Evolutionary conservation across 2,888 invertebrate species (phyloP).

Genomic region (Erannis defoliaria): DNA sequence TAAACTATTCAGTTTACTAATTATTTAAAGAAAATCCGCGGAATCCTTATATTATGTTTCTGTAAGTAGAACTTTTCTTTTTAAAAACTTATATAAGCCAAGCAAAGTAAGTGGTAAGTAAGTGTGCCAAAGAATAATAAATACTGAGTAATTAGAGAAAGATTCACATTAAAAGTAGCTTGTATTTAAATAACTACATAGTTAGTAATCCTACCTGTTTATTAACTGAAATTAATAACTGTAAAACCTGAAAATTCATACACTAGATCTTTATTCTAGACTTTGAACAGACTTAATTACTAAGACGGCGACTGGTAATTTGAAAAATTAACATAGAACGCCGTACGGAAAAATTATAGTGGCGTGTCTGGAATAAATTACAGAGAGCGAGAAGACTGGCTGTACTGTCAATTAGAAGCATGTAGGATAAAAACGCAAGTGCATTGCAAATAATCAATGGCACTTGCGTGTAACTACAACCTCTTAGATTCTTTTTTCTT

Average conservation of each 20-base stretch:
- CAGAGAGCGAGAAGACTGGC: constrained; percentile 35
- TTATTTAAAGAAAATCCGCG: too few relatives aligned
- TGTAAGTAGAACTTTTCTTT: too few relatives aligned
- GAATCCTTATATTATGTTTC: too few relatives aligned
- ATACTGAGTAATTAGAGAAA: background rate
- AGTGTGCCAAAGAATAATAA: background rate
- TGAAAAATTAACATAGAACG: constrained; percentile 45
- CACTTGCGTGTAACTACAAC: background rate
- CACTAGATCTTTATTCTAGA: constrained; percentile 47
- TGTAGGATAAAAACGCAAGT: constrained; percentile 19
- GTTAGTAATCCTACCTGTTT: constrained; percentile 18
- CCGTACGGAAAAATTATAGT: constrained; percentile 41
- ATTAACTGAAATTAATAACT: constrained; percentile 36
- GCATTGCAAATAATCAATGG: constrained; percentile 18
- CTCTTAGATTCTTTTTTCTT: background rate
- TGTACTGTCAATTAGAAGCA: constrained; percentile 19
- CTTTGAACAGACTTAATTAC: constrained; percentile 44
- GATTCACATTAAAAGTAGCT: constrained; percentile 16
- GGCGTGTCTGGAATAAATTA: constrained; percentile 43
- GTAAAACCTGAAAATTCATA: constrained; percentile 39
- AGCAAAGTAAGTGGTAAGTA: background rate
- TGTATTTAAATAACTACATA: constrained; percentile 13
- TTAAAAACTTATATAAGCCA: too few relatives aligned
- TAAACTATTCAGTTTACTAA: too few relatives aligned
- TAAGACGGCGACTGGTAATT: constrained; percentile 44